These are phyloP conservation scores for Parauchenoglanis ngamensis DNA, from an alignment of 2,797 vertebrate genomes.

Conservation along the genomic window DNA sequence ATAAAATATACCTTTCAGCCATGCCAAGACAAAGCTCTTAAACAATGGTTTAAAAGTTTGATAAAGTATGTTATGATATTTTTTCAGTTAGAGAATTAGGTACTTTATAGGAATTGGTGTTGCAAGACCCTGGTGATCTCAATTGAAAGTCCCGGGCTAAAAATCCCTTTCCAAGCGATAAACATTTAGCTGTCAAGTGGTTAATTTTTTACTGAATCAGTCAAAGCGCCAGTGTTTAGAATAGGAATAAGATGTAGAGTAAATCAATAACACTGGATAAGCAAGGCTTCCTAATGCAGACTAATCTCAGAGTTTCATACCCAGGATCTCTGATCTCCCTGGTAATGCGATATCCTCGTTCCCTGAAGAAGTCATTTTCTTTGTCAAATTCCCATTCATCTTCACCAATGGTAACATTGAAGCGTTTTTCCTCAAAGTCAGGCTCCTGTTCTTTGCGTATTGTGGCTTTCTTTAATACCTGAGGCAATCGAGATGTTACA, in stretches of 20 bases:
- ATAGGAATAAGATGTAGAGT: neutral
- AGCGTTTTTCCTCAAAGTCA: constrained; percentile 97
- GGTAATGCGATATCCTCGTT: constrained; percentile 93
- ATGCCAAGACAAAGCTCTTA: neutral
- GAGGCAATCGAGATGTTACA: neutral
- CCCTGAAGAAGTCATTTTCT: constrained; percentile 94
- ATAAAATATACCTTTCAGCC: neutral
- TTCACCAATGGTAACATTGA: constrained; percentile 96
- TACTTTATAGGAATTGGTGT: neutral
- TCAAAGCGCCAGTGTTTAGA: neutral
- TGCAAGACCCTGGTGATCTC: neutral
- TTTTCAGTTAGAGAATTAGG: neutral
- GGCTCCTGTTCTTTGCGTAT: constrained; percentile 98
- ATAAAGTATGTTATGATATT: neutral
- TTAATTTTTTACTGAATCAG: neutral
- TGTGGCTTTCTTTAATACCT: constrained; percentile 97
- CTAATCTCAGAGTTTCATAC: constrained; percentile 67
- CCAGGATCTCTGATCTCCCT: constrained; percentile 85
- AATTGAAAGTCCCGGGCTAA: neutral
- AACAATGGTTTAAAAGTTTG: neutral
- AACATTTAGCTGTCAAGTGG: neutral
- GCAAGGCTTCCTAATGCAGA: neutral
- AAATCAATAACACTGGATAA: neutral
- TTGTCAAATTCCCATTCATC: constrained; percentile 97
- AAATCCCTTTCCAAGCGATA: neutral